Evolutionary conservation across 1,140 invertebrate species (phyloP).

Genomic region (Rhagoletis pomonella): DNA sequence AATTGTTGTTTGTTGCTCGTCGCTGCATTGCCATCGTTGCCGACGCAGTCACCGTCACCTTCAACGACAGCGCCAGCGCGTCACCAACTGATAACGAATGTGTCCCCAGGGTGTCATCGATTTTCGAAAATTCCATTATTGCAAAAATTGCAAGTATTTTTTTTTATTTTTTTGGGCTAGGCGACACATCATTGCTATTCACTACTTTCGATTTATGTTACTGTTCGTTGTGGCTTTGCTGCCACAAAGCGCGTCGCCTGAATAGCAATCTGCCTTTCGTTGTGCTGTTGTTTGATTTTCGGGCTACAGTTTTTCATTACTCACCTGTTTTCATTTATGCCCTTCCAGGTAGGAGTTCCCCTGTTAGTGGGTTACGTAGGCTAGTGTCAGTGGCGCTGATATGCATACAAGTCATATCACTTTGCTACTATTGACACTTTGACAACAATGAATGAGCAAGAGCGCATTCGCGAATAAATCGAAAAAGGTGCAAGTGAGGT

Average conservation of each 20-base stretch:
- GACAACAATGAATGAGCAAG: slow-evolving; percentile 3
- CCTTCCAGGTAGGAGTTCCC: neutral
- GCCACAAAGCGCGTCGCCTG: neutral
- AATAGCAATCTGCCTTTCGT: neutral
- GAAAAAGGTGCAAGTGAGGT: neutral
- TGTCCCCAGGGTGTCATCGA: slow-evolving; percentile 59
- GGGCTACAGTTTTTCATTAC: neutral
- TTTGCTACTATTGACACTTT: slow-evolving; percentile 17
- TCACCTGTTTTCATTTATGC: too few species aligned
- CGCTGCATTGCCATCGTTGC: neutral
- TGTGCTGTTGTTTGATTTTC: slow-evolving; percentile 7
- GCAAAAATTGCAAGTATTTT: slow-evolving; percentile 46
- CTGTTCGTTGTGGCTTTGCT: neutral
- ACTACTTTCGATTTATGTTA: neutral
- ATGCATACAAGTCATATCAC: slow-evolving; percentile 35
- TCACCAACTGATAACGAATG: slow-evolving; percentile 57
- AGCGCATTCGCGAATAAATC: neutral
- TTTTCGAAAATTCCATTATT: slow-evolving; percentile 59
- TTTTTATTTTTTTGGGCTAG: neutral
- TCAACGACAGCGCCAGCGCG: slow-evolving; percentile 7
- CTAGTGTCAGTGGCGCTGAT: slow-evolving; percentile 3
- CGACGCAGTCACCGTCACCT: neutral
- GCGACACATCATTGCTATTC: slow-evolving; percentile 3
- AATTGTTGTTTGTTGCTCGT: neutral
- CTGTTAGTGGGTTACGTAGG: too few species aligned